phyloP scores from a whole-genome alignment of 2,888 invertebrate species.

The Imbricaverruca yamaguchii region DNA sequence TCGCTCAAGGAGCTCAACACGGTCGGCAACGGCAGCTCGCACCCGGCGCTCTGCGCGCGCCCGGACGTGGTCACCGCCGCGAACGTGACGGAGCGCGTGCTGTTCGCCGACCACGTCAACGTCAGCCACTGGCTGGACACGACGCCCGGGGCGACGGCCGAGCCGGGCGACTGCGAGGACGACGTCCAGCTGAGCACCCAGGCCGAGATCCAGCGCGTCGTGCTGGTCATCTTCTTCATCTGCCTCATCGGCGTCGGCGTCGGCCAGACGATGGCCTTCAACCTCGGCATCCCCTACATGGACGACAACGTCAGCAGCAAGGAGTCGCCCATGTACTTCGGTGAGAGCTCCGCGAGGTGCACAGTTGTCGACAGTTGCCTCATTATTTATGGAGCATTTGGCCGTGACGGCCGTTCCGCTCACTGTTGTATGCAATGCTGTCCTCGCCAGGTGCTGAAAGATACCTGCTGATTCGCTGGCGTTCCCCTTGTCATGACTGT shows the following conservation, averaged over 20 bases:
- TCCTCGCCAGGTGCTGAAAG: too few species aligned
- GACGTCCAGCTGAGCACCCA: conserved; percentile 22
- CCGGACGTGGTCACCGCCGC: background rate
- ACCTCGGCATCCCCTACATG: conserved; percentile 85
- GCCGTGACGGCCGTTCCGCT: too few species aligned
- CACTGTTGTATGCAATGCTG: too few species aligned
- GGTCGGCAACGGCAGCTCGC: conserved; percentile 9
- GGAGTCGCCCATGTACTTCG: conserved; percentile 85
- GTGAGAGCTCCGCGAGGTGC: conserved; percentile 50
- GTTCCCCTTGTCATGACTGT: too few species aligned
- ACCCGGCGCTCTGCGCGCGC: background rate
- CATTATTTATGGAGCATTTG: too few species aligned
- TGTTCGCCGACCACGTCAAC: background rate
- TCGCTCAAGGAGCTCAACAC: too few species aligned
- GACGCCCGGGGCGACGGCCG: background rate
- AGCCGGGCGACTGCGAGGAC: conserved; percentile 23
- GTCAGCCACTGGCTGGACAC: background rate
- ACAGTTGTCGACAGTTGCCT: too few species aligned
- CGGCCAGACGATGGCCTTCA: conserved; percentile 86
- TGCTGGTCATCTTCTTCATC: conserved; percentile 78
- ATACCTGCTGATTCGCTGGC: too few species aligned
- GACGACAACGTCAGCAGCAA: conserved; percentile 88
- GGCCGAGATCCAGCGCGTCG: conserved; percentile 44
- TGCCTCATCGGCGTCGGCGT: conserved; percentile 81
- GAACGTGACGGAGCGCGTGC: background rate